These are phyloP conservation scores for Pseudomyrmex flavicornis DNA, from an alignment of 1,140 invertebrate genomes.

Conservation along the genomic window DNA sequence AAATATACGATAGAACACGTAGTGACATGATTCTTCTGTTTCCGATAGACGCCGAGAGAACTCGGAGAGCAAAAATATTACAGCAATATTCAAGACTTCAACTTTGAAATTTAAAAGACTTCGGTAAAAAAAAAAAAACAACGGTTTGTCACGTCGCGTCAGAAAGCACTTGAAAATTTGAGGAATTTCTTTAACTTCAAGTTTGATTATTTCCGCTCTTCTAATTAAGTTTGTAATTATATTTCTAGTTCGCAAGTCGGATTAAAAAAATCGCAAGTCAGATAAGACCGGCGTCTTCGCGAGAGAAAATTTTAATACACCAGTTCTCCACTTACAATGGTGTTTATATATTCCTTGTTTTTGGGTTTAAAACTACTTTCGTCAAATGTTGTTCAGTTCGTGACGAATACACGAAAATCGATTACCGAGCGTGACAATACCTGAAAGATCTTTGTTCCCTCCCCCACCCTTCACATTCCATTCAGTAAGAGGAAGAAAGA, in stretches of 20 bases:
- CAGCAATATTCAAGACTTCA: background rate
- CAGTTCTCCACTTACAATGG: too few relatives aligned
- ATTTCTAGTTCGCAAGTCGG: too few relatives aligned
- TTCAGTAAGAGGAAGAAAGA: background rate
- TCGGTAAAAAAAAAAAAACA: background rate
- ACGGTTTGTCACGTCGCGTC: background rate
- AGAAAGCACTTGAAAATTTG: background rate
- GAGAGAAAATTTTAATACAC: too few relatives aligned
- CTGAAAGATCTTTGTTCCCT: conserved; percentile 19
- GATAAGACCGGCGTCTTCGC: too few relatives aligned
- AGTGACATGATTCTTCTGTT: conserved; percentile 8
- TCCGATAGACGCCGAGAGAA: background rate
- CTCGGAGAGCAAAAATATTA: background rate
- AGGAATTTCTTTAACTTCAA: too few relatives aligned
- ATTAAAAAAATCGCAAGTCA: too few relatives aligned
- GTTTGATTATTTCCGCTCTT: too few relatives aligned
- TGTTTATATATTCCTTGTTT: background rate
- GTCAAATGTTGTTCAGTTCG: background rate
- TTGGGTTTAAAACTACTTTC: background rate
- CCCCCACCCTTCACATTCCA: conserved; percentile 31
- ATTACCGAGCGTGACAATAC: conserved; percentile 10
- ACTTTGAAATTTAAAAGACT: too few relatives aligned
- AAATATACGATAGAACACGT: background rate
- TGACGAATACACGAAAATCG: conserved; percentile 29
- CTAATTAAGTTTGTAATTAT: too few relatives aligned